Evolutionary conservation across 1,140 invertebrate genomes (phyloP), one percentile per base, ranked within the genome.

Genomic region (Formica exsecta): DNA sequence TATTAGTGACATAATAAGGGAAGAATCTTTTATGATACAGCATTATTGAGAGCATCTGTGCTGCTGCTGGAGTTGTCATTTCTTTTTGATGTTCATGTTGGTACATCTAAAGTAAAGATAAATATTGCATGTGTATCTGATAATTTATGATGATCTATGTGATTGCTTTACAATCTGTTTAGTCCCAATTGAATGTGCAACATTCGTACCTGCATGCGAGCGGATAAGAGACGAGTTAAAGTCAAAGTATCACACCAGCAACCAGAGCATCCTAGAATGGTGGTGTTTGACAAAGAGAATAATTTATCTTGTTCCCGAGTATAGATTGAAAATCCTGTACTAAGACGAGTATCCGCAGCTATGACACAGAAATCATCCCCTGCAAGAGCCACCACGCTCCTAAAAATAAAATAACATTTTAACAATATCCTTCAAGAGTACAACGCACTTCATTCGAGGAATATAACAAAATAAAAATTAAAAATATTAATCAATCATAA

Each of bases 171-270:
- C 0, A 25, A 66, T n/a, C 48, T 62, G 4, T 70, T 4, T 9
- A 71, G 36, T 13, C 1, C 36, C 62, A 65, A 41, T 71, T 61
- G 41, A 70, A 64, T 51, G 29, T 8, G 57, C 0, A 59, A 76
- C 13, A 11, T 74, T 41, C 84, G 54, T 93, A 97, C 97, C 96
- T 97, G 97, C 96, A 99, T 97, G 86, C 98, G 96, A 85, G 98
- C 98, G 88, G 97, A 95, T 41, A 99, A 93, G 77, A 99, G 95
- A 89, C 98, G 96, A 6, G 98, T 98, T 6, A 99, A 95, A 29
- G 99, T 98, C 2, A 99, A 95, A n/a, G 98, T 98, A 96, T 99
- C 99, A 91, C 99, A 99, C 98, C 99, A 99, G 95, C 99, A 99
- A 51, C 99, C 99, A 77, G 98, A 97, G 89, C 97, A 97, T 3